These are phyloP conservation scores for Alentia gelatinosa DNA, from an alignment of 2,888 invertebrate genomes.

Conservation along the genomic window DNA sequence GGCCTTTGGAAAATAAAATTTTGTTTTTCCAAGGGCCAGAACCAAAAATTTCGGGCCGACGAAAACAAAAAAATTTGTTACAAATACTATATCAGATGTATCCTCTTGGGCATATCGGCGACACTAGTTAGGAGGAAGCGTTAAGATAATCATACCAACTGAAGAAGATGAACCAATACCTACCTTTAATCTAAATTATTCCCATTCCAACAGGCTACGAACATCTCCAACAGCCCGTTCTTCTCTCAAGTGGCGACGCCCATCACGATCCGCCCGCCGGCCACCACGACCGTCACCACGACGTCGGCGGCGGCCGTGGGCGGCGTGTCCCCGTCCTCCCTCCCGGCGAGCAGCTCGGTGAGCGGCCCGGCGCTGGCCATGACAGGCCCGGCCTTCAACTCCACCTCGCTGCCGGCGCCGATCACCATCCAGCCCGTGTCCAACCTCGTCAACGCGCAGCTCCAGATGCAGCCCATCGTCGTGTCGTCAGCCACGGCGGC, in stretches of 20 bases:
- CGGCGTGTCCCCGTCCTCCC: not conserved
- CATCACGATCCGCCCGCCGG: slow-evolving; percentile 5
- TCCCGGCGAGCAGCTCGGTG: not conserved
- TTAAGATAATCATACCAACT: too few species aligned
- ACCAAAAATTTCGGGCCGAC: too few species aligned
- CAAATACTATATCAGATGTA: too few species aligned
- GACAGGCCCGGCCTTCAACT: not conserved
- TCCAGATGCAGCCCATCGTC: not conserved
- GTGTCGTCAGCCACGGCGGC: not conserved
- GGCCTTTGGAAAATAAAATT: too few species aligned
- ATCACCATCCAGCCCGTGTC: slow-evolving; percentile 6
- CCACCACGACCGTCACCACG: not conserved
- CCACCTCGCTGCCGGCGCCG: not conserved
- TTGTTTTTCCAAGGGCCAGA: too few species aligned
- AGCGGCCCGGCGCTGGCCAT: not conserved
- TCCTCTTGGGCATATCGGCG: too few species aligned
- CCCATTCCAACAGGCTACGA: not conserved
- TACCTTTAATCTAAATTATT: too few species aligned
- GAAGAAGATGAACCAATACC: too few species aligned
- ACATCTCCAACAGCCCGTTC: slow-evolving; percentile 32
- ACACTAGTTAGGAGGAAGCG: too few species aligned
- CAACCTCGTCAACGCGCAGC: not conserved
- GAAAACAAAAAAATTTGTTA: too few species aligned
- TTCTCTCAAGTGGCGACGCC: slow-evolving; percentile 2
- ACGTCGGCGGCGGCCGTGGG: not conserved